phyloP scores from a whole-genome alignment of 2,888 invertebrate genomes.

The Anagyrus pseudococci region DNA sequence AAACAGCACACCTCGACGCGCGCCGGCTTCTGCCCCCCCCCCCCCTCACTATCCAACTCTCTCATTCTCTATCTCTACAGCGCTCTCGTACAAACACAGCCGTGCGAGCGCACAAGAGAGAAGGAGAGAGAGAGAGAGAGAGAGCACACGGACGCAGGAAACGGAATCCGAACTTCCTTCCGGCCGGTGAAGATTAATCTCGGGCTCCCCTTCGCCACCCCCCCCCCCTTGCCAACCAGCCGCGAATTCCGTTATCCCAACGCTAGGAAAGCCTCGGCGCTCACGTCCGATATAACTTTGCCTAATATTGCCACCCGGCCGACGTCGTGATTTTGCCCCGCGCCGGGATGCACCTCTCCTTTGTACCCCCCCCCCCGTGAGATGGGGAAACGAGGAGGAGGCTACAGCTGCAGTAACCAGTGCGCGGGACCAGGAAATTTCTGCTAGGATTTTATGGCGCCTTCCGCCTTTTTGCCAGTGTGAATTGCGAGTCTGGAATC shows the following conservation, averaged over 20 bases:
- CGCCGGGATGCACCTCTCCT: too few relatives aligned
- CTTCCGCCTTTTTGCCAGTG: too few relatives aligned
- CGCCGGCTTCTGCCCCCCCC: neutral
- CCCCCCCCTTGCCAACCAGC: conserved; percentile 14
- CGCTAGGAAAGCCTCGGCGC: neutral
- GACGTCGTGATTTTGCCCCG: too few relatives aligned
- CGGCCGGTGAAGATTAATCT: conserved; percentile 55
- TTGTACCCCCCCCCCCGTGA: too few relatives aligned
- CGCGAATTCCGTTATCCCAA: conserved; percentile 39
- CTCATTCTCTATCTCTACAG: too few relatives aligned
- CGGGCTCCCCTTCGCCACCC: conserved; percentile 38
- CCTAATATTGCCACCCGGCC: conserved; percentile 25
- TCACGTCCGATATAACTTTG: conserved; percentile 35
- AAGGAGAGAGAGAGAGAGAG: too few relatives aligned
- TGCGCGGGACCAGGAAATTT: neutral
- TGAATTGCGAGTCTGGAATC: too few relatives aligned
- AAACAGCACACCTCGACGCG: neutral
- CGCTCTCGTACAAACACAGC: too few relatives aligned
- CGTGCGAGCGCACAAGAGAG: neutral
- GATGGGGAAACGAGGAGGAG: neutral
- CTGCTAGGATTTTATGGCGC: too few relatives aligned
- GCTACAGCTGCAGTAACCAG: too few relatives aligned
- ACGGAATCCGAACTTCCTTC: conserved; percentile 58
- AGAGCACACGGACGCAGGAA: conserved; percentile 50
- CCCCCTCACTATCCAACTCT: too few relatives aligned